Evolutionary conservation across 2,797 vertebrate genomes (phyloP).

Genomic region (Poeciliopsis gracilis): DNA sequence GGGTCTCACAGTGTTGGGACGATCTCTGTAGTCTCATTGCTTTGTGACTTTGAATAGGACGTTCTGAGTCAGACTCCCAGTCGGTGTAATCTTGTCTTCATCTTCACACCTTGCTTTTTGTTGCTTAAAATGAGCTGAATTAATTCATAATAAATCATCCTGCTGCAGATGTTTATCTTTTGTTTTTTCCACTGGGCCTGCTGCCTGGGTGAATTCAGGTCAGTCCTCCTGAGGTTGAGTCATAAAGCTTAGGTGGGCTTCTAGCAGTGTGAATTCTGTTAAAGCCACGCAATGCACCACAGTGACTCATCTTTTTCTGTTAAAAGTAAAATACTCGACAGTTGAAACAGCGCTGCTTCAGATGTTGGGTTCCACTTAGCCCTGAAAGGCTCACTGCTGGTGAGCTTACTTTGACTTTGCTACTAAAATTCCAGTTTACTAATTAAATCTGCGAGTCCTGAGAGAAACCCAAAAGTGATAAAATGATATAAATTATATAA

Average conservation of each 20-base stretch:
- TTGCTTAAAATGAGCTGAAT: not conserved
- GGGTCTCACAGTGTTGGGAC: not conserved
- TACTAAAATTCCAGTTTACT: not conserved
- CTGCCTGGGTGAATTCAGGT: not conserved
- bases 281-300: not conserved
- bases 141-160: not conserved
- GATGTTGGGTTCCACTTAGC: not conserved
- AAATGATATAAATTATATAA: not conserved
- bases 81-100: not conserved
- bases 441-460: not conserved
- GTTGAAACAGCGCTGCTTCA: not conserved
- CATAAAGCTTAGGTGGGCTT: not conserved
- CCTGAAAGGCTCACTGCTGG: not conserved
- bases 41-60: not conserved
- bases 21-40: not conserved
- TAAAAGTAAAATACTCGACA: not conserved
- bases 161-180: not conserved
- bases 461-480: not conserved
- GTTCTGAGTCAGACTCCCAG: not conserved
- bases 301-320: not conserved
- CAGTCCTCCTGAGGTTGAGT: not conserved
- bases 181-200: not conserved
- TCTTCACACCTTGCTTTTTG: not conserved
- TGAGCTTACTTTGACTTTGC: not conserved
- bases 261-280: not conserved